A percentile compares a stretch with the other conserved stretches of the same genome.
phyloP scores from a whole-genome alignment of 2,888 invertebrate species.

The Acrobasis suavella region DNA sequence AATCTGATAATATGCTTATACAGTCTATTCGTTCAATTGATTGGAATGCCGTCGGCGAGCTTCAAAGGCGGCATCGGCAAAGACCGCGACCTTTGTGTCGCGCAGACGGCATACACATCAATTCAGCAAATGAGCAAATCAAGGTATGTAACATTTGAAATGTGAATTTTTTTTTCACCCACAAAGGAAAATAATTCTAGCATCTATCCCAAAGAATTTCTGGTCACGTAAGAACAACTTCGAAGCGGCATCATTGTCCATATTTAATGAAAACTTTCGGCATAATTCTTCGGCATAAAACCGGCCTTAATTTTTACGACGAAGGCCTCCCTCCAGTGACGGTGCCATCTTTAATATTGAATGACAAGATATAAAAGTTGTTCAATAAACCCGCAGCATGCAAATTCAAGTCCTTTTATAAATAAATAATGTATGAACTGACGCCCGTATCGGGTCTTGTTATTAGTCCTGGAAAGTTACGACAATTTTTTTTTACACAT shows the following conservation, averaged over 20 bases:
- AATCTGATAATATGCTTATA: too few relatives aligned
- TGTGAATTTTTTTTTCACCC: too few relatives aligned
- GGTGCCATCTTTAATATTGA: slow-evolving; percentile 65
- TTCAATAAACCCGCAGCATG: slow-evolving; percentile 67
- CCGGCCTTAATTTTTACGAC: slow-evolving; percentile 47
- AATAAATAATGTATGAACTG: slow-evolving; percentile 67
- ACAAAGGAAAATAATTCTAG: neutral
- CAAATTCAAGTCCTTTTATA: slow-evolving; percentile 58
- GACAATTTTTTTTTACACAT: too few relatives aligned
- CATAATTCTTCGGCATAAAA: slow-evolving; percentile 42
- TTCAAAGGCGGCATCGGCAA: too few relatives aligned
- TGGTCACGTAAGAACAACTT: slow-evolving; percentile 26
- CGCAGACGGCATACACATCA: neutral
- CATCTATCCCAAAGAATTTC: slow-evolving; percentile 15
- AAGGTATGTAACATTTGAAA: too few relatives aligned
- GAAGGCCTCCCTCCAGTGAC: slow-evolving; percentile 33
- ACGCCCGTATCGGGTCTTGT: slow-evolving; percentile 26
- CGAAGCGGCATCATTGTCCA: slow-evolving; percentile 36
- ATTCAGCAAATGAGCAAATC: too few relatives aligned
- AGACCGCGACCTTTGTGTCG: too few relatives aligned
- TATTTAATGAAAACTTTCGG: slow-evolving; percentile 52
- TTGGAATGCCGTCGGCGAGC: too few relatives aligned
- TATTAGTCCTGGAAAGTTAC: neutral
- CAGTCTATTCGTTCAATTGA: too few relatives aligned
- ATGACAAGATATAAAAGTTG: slow-evolving; percentile 70